phyloP scores from a whole-genome alignment of 1,140 invertebrate species.

The Propsilocerus akamusi region DNA sequence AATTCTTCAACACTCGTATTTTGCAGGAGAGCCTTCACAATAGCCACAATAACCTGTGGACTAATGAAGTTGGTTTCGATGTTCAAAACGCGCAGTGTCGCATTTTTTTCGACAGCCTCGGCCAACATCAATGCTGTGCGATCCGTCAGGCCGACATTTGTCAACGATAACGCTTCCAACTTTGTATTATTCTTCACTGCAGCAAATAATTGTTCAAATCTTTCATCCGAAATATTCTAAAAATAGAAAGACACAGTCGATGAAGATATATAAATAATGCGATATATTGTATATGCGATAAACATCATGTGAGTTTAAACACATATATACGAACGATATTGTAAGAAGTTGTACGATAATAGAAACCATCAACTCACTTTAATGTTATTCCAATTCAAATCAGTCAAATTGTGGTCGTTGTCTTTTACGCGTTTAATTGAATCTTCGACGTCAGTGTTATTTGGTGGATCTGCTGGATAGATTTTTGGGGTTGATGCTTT shows the following conservation, averaged over 20 bases:
- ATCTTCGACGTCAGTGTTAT: slow-evolving; percentile 81
- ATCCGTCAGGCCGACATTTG: slow-evolving; percentile 86
- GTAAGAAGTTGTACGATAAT: too few species aligned
- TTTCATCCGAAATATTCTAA: slow-evolving; percentile 95
- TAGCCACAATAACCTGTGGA: slow-evolving; percentile 59
- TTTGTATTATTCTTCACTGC: slow-evolving; percentile 78
- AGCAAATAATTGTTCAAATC: slow-evolving; percentile 77
- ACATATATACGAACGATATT: too few species aligned
- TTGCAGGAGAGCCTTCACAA: slow-evolving; percentile 69
- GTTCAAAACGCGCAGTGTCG: slow-evolving; percentile 73
- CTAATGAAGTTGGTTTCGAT: slow-evolving; percentile 94
- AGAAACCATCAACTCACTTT: slow-evolving; percentile 37
- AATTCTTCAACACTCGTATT: slow-evolving; percentile 83
- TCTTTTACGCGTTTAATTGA: slow-evolving; percentile 73
- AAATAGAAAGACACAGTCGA: slow-evolving; percentile 11
- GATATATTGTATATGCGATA: not conserved
- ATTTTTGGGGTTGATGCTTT: slow-evolving; percentile 85
- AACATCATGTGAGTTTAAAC: too few species aligned
- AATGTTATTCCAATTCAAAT: slow-evolving; percentile 96
- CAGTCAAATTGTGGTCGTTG: slow-evolving; percentile 70
- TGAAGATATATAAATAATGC: not conserved
- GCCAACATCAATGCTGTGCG: slow-evolving; percentile 64
- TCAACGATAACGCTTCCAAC: slow-evolving; percentile 77
- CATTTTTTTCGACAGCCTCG: slow-evolving; percentile 72
- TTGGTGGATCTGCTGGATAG: slow-evolving; percentile 81